These are phyloP conservation scores for Drosophila setifemur DNA, from an alignment of 1,140 invertebrate species.

Conservation along the genomic window DNA sequence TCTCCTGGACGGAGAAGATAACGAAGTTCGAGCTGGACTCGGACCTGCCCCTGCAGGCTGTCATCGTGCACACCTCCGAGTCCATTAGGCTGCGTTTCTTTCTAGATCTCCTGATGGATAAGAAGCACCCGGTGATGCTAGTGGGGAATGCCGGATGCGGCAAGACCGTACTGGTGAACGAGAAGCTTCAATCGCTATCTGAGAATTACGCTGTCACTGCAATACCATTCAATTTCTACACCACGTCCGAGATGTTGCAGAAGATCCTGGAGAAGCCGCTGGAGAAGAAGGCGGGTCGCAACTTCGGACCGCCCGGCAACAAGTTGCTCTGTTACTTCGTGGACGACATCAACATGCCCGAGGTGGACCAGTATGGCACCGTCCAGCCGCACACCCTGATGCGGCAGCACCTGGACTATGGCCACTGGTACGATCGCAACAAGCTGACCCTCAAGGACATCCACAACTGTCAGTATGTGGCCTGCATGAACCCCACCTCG, in stretches of 20 bases:
- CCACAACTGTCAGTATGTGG: slow-evolving; percentile 97
- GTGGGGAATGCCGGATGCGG: slow-evolving; percentile 96
- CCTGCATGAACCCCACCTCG: slow-evolving; percentile 98
- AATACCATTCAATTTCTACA: slow-evolving; percentile 98
- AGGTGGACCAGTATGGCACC: slow-evolving; percentile 96
- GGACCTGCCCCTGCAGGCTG: slow-evolving; percentile 95
- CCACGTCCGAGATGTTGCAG: slow-evolving; percentile 97
- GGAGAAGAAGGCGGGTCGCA: slow-evolving; percentile 98
- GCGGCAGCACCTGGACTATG: slow-evolving; percentile 96
- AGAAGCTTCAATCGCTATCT: slow-evolving; percentile 91
- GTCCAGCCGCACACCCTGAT: slow-evolving; percentile 98
- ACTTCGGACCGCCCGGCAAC: slow-evolving; percentile 97
- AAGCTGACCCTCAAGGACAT: slow-evolving; percentile 97
- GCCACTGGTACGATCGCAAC: slow-evolving; percentile 96
- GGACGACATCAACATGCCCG: slow-evolving; percentile 99
- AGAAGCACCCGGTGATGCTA: slow-evolving; percentile 95
- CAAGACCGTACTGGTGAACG: slow-evolving; percentile 93
- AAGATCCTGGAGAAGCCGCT: slow-evolving; percentile 97
- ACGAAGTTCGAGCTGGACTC: slow-evolving; percentile 95
- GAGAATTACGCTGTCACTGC: slow-evolving; percentile 95
- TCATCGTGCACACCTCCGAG: slow-evolving; percentile 96
- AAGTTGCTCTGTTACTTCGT: slow-evolving; percentile 98
- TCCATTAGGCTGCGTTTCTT: slow-evolving; percentile 95
- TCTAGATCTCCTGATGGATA: slow-evolving; percentile 93
- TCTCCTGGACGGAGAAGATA: slow-evolving; percentile 94